Evolutionary conservation across 2,888 invertebrate genomes (phyloP).

Genomic region (Tachina lurida): DNA sequence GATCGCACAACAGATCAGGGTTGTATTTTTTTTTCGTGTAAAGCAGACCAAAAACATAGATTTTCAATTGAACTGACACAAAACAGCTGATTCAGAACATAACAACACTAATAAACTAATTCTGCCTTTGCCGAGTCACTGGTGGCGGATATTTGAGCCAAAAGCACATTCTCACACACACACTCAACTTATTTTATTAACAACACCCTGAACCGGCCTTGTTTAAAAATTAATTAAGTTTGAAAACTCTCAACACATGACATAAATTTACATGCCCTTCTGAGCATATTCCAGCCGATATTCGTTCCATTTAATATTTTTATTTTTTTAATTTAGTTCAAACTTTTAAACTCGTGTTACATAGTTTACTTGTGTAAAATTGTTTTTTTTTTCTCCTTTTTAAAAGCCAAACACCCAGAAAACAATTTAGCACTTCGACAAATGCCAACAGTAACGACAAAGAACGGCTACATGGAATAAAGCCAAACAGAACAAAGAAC

Average conservation of each 20-base stretch:
- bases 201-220: too few relatives aligned
- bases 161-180: too few relatives aligned
- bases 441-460: constrained; percentile 42
- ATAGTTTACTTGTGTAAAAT: background rate
- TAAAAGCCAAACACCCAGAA: constrained; percentile 38
- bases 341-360: background rate
- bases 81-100: too few relatives aligned
- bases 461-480: constrained; percentile 10
- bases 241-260: background rate
- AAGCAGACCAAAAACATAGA: too few relatives aligned
- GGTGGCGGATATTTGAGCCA: too few relatives aligned
- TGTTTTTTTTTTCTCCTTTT: background rate
- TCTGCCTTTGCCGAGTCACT: too few relatives aligned
- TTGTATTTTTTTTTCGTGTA: too few relatives aligned
- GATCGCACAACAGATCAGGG: too few relatives aligned
- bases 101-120: too few relatives aligned
- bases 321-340: background rate
- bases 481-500: constrained; percentile 11
- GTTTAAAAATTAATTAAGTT: background rate
- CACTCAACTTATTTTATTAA: too few relatives aligned
- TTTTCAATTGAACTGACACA: too few relatives aligned
- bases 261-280: background rate
- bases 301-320: background rate
- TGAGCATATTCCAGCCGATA: background rate
- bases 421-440: constrained; percentile 66